Evolutionary conservation across 2,113 vertebrate species (phyloP), one percentile per base, ranked within the genome.

Genomic region (Periophthalmodon schlosseri): DNA sequence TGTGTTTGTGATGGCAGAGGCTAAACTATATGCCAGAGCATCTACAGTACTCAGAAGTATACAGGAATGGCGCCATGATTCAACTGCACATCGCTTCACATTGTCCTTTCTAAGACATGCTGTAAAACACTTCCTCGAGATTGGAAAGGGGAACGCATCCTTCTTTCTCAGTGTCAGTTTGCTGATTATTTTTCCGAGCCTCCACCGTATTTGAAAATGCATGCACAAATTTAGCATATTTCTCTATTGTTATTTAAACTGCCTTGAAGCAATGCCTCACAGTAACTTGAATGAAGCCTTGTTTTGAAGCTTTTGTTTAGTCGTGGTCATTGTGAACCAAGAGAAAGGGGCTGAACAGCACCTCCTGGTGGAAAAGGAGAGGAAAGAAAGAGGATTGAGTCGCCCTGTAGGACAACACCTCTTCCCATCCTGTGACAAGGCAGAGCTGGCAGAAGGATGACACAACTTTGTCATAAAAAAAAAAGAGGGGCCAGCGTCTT

Each of bases 191-290:
- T 85, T 73, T 52, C 5, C 73, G 73, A 57, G 44, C 81, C 80
- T 82, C 79, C 74, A 63, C 79, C 39, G 77, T 83, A 79, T 86
- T 78, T 80, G 80, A 90, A 82, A 85, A 92, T 82, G 87, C 90
- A 92, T 91, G 90, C 91, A 91, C 80, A 90, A 91, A 91, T 87
- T 91, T 84, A 88, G 87, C 87, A 83, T 89, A 89, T 77, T 69
- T 82, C 79, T 72, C 73, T 74, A 82, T 80, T 77, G 78, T 88
- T 69, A 84, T 87, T 82, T 74, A 58, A 84, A 81, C 84, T 79
- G 73, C 84, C 73, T 85, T 81, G 75, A 82, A 87, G 89, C 83
- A 87, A 79, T 78, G 85, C 82, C 83, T 88, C 65, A 69, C 76
- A 52, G 80, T 90, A 71, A 82, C 86, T 65, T 18, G 33, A 39